Percentiles rank a stretch among this genome's conserved stretches.
These are phyloP conservation scores for Stylophora pistillata DNA, from an alignment of 64 coral and sea anemone genomes.

Conservation along the genomic window DNA sequence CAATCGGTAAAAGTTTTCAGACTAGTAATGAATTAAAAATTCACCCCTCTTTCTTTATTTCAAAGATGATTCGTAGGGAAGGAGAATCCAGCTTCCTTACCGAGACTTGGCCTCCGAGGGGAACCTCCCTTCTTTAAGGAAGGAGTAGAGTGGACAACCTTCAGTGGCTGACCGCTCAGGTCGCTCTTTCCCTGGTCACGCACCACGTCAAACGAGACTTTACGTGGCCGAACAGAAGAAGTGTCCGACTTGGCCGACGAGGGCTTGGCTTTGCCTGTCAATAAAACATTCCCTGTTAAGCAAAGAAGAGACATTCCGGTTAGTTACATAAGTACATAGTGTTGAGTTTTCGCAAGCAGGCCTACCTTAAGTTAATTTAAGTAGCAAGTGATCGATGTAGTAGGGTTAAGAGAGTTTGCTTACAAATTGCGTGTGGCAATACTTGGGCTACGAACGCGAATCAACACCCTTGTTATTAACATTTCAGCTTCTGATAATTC, in stretches of 20 bases:
- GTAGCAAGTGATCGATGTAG: too few relatives aligned
- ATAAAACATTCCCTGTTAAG: constrained; percentile 11
- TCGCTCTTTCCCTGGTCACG: background rate
- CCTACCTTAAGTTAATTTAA: too few relatives aligned
- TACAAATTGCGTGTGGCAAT: too few relatives aligned
- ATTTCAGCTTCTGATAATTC: too few relatives aligned
- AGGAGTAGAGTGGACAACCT: constrained; percentile 16
- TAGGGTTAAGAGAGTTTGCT: too few relatives aligned
- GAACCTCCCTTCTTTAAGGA: constrained; percentile 19
- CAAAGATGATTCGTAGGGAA: background rate
- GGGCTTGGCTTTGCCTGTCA: constrained; percentile 5
- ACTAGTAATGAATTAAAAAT: too few relatives aligned
- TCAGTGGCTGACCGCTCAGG: background rate
- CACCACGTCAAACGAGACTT: background rate
- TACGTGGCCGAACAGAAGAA: background rate
- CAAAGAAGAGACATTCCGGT: background rate
- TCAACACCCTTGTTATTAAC: too few relatives aligned
- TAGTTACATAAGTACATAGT: background rate
- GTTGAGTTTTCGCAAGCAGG: too few relatives aligned
- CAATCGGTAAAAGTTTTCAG: too few relatives aligned
- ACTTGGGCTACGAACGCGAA: too few relatives aligned
- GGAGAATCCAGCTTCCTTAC: background rate
- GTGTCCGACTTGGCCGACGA: constrained; percentile 59
- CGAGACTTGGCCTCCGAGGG: background rate
- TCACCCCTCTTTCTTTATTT: too few relatives aligned